phyloP scores from a whole-genome alignment of 92 coral and sea anemone species.

The Paramuricea clavata region DNA sequence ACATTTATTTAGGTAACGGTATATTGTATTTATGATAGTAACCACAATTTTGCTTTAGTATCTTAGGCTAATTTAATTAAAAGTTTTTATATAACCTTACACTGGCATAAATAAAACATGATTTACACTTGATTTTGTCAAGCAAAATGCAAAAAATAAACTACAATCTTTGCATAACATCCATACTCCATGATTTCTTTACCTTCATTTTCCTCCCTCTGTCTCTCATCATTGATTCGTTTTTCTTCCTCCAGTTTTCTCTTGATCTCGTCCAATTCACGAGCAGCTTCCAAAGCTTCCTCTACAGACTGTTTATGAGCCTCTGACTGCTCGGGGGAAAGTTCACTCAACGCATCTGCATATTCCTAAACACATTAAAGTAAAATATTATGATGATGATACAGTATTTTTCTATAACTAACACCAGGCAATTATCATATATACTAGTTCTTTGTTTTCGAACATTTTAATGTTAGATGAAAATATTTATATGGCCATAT shows the following conservation, averaged over 20 bases:
- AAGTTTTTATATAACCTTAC: too few species aligned
- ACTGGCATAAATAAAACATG: too few species aligned
- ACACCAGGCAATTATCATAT: too few species aligned
- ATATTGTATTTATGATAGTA: too few species aligned
- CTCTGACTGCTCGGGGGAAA: slow-evolving; percentile 97
- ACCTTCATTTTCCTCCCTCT: slow-evolving; percentile 92
- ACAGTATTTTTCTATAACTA: not conserved
- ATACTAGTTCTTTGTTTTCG: too few species aligned
- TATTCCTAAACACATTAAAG: slow-evolving; percentile 77
- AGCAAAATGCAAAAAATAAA: not conserved
- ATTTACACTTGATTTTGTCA: not conserved
- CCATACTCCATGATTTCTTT: not conserved
- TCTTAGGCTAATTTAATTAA: too few species aligned
- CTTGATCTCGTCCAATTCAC: slow-evolving; percentile 95
- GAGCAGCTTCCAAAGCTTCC: slow-evolving; percentile 94
- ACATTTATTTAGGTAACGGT: too few species aligned
- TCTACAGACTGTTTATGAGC: slow-evolving; percentile 97
- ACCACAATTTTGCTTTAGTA: too few species aligned
- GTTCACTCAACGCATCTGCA: slow-evolving; percentile 91
- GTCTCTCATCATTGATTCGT: slow-evolving; percentile 77
- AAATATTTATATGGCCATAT: too few species aligned
- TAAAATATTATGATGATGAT: not conserved
- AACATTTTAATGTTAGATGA: too few species aligned
- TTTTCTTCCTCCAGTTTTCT: slow-evolving; percentile 91
- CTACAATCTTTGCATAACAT: not conserved